phyloP scores from a whole-genome alignment of 2,113 vertebrate species.

The Amphilophus citrinellus region DNA sequence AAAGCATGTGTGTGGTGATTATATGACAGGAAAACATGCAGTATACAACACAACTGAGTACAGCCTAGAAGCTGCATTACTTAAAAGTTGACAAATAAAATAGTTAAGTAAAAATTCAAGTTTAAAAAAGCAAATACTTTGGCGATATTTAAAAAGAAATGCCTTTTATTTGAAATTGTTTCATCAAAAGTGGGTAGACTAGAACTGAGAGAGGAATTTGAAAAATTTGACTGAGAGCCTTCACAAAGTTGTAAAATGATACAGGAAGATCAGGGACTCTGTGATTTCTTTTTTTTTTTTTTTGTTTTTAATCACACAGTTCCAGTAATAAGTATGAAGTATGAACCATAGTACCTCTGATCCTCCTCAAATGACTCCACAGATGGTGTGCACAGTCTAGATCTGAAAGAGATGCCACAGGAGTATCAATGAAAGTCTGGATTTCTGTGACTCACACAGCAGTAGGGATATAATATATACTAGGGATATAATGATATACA shows the following conservation, averaged over 20 bases:
- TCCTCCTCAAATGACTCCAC: background rate
- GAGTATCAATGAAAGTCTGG: background rate
- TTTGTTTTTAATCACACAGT: background rate
- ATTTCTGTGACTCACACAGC: background rate
- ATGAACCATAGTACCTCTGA: background rate
- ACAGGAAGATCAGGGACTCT: background rate
- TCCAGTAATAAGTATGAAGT: background rate
- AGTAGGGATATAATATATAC: too few relatives aligned
- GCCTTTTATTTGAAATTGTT: background rate
- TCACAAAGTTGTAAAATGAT: slow-evolving; percentile 1
- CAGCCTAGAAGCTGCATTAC: too few relatives aligned
- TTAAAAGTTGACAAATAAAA: background rate
- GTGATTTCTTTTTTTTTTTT: too few relatives aligned
- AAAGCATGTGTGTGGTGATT: background rate
- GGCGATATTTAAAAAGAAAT: background rate
- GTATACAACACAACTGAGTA: background rate
- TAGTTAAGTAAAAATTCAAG: background rate
- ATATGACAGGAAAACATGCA: background rate
- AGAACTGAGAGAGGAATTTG: background rate
- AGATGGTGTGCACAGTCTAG: background rate
- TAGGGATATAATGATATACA: too few relatives aligned
- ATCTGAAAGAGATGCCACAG: background rate
- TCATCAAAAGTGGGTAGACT: background rate
- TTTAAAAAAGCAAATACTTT: background rate
- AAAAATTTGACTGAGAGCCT: background rate